Evolutionary conservation across 2,888 invertebrate genomes (phyloP).

Genomic region (Cyrtodaria siliqua): DNA sequence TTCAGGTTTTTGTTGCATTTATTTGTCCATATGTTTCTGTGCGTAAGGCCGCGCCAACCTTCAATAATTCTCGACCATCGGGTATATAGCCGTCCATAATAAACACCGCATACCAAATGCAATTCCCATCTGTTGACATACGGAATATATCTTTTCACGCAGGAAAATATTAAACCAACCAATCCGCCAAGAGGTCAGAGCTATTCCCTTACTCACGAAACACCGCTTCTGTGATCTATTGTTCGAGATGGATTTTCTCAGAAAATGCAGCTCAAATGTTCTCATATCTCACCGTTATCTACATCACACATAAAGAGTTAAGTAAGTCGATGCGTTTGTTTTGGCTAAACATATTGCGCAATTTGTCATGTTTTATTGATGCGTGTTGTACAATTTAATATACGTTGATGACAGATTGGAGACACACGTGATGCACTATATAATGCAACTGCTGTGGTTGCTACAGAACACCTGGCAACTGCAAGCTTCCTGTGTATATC

Average conservation of each 20-base stretch:
- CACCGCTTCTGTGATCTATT: conserved; percentile 11
- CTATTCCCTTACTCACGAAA: conserved; percentile 6
- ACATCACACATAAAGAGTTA: conserved; percentile 25
- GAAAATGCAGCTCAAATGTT: conserved; percentile 10
- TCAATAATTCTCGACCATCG: conserved; percentile 6
- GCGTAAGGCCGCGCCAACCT: conserved; percentile 5
- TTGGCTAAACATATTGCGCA: conserved; percentile 28
- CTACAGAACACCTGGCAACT: too few species aligned
- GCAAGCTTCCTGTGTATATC: too few species aligned
- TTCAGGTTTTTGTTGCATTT: too few species aligned
- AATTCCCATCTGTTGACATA: neutral
- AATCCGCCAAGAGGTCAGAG: conserved; percentile 19
- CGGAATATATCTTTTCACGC: conserved; percentile 34
- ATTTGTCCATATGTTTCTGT: too few species aligned
- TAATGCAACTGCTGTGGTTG: conserved; percentile 13
- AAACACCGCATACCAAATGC: conserved; percentile 4
- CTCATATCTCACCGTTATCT: conserved; percentile 29
- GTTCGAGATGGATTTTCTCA: conserved; percentile 13
- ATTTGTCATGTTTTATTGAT: conserved; percentile 37
- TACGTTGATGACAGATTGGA: neutral
- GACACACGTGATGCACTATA: neutral
- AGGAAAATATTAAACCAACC: conserved; percentile 50
- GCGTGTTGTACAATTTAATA: conserved; percentile 8
- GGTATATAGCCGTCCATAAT: conserved; percentile 1
- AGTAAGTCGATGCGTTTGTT: conserved; percentile 35